phyloP scores from a whole-genome alignment of 2,888 invertebrate species.

The Cetonia aurata region DNA sequence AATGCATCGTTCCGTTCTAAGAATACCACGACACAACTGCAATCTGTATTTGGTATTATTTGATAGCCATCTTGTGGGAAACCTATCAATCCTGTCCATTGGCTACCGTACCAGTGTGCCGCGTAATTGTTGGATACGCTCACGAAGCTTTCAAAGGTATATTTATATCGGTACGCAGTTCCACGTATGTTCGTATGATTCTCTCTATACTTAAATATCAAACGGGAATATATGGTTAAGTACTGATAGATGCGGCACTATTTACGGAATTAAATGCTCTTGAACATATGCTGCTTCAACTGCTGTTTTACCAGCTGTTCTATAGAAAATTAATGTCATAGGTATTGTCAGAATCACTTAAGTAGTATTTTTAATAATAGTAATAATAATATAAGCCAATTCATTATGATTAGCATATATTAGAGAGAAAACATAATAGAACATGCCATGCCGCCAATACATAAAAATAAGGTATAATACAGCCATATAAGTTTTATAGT shows the following conservation, averaged over 20 bases:
- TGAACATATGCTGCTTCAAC: slow-evolving; percentile 6
- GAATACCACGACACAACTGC: slow-evolving; percentile 55
- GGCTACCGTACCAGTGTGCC: slow-evolving; percentile 31
- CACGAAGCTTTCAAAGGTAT: slow-evolving; percentile 27
- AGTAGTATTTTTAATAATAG: too few species aligned
- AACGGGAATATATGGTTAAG: slow-evolving; percentile 17
- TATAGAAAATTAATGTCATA: too few species aligned
- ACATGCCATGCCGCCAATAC: too few species aligned
- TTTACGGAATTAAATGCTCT: slow-evolving; percentile 3
- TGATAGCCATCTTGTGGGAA: slow-evolving; percentile 65
- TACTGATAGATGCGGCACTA: slow-evolving; percentile 17
- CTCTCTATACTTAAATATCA: background rate
- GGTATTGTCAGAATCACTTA: too few species aligned
- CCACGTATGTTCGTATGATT: slow-evolving; percentile 7
- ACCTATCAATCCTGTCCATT: slow-evolving; percentile 55
- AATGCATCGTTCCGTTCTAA: slow-evolving; percentile 59
- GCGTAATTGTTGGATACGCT: slow-evolving; percentile 42
- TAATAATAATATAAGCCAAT: too few species aligned
- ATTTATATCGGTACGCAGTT: slow-evolving; percentile 16
- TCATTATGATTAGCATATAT: too few species aligned
- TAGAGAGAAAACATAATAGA: too few species aligned
- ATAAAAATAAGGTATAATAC: too few species aligned
- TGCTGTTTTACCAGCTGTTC: too few species aligned
- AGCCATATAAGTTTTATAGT: too few species aligned
- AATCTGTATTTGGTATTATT: slow-evolving; percentile 65